Evolutionary conservation across 2,113 vertebrate species (phyloP).

Genomic region (Manacus vitellinus): DNA sequence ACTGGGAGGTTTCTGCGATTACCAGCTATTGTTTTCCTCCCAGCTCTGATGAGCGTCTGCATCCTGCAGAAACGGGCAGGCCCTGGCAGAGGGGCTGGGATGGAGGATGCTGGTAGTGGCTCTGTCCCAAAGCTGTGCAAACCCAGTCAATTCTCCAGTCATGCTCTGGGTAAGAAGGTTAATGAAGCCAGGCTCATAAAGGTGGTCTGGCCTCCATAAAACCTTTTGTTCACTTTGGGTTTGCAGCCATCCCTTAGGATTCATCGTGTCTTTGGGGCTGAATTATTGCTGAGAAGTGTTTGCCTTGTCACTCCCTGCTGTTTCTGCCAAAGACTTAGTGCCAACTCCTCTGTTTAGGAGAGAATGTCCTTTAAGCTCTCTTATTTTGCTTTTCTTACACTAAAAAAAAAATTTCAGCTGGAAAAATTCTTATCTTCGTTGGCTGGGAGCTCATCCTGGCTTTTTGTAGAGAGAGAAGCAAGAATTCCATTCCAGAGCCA

Average conservation of each 20-base stretch:
- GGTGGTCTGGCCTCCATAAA: background rate
- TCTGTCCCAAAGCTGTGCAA: background rate
- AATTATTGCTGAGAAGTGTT: background rate
- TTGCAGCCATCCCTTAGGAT: background rate
- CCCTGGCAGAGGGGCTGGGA: background rate
- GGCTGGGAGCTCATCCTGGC: slow-evolving; percentile 11
- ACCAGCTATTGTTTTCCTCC: background rate
- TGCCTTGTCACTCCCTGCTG: background rate
- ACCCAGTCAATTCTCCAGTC: background rate
- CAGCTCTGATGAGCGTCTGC: background rate
- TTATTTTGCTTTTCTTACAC: background rate
- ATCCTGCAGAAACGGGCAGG: background rate
- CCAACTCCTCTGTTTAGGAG: background rate
- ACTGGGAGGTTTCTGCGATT: background rate
- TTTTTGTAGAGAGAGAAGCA: background rate
- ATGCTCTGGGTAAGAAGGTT: background rate
- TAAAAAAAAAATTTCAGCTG: background rate
- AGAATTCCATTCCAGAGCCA: background rate
- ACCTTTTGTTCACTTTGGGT: accelerated
- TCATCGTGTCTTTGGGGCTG: background rate
- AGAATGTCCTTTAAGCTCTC: background rate
- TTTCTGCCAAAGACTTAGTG: background rate
- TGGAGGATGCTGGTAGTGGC: background rate
- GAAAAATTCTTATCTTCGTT: slow-evolving; percentile 25
- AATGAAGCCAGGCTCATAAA: background rate